Percentiles rank a stretch among this genome's conserved stretches.
Evolutionary conservation across 2,797 vertebrate species (phyloP).

Genomic region (Alca torda): DNA sequence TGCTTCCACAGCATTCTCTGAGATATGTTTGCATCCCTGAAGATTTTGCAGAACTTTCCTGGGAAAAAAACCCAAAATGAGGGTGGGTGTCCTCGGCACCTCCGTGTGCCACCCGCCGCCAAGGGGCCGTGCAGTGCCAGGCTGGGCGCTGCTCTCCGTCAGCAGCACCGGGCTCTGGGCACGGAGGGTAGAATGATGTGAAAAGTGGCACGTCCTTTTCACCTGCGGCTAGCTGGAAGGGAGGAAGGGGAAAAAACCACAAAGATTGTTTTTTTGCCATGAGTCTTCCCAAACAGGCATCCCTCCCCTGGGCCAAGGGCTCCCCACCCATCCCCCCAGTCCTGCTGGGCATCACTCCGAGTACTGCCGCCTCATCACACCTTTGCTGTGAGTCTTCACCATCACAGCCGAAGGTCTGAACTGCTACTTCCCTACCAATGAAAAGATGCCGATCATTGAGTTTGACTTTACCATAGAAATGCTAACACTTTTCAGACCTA

Average conservation of each 20-base stretch:
- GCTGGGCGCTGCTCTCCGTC: not conserved
- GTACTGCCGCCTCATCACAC: not conserved
- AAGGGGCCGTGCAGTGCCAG: not conserved
- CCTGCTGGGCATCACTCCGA: not conserved
- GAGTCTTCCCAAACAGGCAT: too few relatives aligned
- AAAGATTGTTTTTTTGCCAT: too few relatives aligned
- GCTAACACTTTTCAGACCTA: not conserved
- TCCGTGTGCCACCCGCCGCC: too few relatives aligned
- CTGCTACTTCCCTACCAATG: not conserved
- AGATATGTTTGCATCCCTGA: not conserved
- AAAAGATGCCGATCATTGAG: not conserved
- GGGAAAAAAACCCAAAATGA: too few relatives aligned
- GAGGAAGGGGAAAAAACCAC: too few relatives aligned
- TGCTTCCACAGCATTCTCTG: not conserved
- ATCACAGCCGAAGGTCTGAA: not conserved
- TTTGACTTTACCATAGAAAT: not conserved
- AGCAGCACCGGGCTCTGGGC: too few relatives aligned
- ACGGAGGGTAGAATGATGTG: too few relatives aligned
- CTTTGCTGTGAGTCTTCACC: not conserved
- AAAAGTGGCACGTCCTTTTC: too few relatives aligned
- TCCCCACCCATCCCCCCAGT: too few relatives aligned
- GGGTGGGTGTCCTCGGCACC: too few relatives aligned
- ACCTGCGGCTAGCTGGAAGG: too few relatives aligned
- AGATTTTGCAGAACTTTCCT: not conserved
- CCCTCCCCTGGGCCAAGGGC: too few relatives aligned